Evolutionary conservation across 2,113 vertebrate genomes (phyloP), one percentile per base, ranked within the genome.

Genomic region (Proteles cristata): DNA sequence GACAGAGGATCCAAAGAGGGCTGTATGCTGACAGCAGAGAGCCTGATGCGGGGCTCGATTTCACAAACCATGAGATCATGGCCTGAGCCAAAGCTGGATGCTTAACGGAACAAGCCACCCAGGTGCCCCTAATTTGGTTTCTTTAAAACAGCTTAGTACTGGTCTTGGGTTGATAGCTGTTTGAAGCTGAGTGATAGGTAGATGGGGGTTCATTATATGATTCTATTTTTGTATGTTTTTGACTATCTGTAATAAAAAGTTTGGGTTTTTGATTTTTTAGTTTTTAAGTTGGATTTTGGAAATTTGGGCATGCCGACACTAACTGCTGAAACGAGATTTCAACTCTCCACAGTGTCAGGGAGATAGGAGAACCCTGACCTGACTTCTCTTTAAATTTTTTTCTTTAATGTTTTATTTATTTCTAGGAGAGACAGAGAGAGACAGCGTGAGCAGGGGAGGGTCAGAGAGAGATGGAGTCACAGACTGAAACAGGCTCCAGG

Each of bases 241-340:
- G 11, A 14, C 74, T 80, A 76, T 45, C 45, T 50, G 35, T 74
- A 43, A 77, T 85, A 68, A 77, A 71, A 90, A 77, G 21, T 11
- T n/a, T 76, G 14, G 25, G 26, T n/a, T 26, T 73, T 23, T 23
- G 39, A 45, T 73, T 35, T n/a, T 69, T 25, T 53, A 33, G 35
- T 87, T 73, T 28, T 82, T 63, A 63, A 77, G 92, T 5, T 71
- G 69, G 79, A 69, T 96, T 58, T 83, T 63, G 74, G 86, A 92
- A 94, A 92, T 17, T 3, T 68, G 65, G 4, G 31, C 23, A 53
- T 53, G 79, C 31, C 83, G 65, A 48, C 11, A 71, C 17, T 26
- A 76, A 84, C 9, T 15, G 65, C 19, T 71, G 58, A 73, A 79
- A n/a, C 4, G n/a, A 96, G 80, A 92, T 68, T 63, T 88, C 39